A percentile compares a stretch with the other conserved stretches of the same genome.
phyloP scores from a whole-genome alignment of 2,888 invertebrate genomes.

The Nephrotoma flavescens region DNA sequence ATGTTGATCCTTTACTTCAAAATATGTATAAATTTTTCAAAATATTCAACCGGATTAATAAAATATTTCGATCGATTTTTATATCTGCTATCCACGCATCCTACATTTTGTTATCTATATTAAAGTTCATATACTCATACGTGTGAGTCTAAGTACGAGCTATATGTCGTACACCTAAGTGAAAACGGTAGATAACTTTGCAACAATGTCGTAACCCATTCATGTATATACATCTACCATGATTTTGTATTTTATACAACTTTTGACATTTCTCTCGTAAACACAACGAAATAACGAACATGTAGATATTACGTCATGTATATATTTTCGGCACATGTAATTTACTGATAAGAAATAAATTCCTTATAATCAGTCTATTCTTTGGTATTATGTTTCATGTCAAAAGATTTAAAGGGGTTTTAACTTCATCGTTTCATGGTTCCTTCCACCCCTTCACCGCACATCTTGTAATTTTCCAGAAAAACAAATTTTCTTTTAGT shows the following conservation, averaged over 20 bases:
- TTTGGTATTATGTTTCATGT: neutral
- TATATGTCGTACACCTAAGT: neutral
- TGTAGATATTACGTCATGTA: neutral
- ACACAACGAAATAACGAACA: neutral
- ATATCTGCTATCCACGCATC: neutral
- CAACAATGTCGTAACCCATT: neutral
- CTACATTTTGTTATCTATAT: neutral
- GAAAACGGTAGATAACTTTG: neutral
- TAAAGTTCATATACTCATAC: neutral
- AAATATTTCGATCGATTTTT: neutral
- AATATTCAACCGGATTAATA: neutral
- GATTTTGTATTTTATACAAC: neutral
- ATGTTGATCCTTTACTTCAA: neutral
- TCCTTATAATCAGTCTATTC: neutral
- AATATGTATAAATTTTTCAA: neutral
- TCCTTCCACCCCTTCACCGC: neutral
- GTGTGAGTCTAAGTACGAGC: neutral
- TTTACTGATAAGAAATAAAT: neutral
- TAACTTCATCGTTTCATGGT: neutral
- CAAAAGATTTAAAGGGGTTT: neutral
- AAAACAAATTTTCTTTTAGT: neutral
- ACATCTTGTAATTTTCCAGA: neutral
- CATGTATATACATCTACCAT: neutral
- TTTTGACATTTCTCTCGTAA: neutral
- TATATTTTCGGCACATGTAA: neutral